Evolutionary conservation across 2,888 invertebrate species (phyloP).

Genomic region (Drosophila multiciliata): DNA sequence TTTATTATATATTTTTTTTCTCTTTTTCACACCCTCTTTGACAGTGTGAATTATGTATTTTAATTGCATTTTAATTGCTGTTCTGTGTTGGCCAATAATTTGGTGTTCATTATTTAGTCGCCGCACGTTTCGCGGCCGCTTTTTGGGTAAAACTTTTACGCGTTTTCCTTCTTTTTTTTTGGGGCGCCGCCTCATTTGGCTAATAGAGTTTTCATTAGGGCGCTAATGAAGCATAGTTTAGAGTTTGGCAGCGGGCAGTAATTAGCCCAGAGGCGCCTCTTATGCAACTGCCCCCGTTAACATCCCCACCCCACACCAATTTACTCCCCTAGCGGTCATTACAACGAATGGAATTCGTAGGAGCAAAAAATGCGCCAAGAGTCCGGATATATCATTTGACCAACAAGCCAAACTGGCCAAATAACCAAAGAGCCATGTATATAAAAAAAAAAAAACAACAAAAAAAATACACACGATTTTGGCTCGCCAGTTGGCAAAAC

Average conservation of each 20-base stretch:
- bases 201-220: constrained; percentile 64
- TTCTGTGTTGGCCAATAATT: constrained; percentile 49
- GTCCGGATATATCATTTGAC: constrained; percentile 64
- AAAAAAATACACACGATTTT: constrained; percentile 42
- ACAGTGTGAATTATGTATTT: constrained; percentile 40
- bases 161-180: background rate
- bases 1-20: background rate
- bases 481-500: constrained; percentile 63
- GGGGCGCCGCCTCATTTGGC: constrained; percentile 53
- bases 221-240: constrained; percentile 73
- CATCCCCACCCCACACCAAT: background rate
- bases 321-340: constrained; percentile 48
- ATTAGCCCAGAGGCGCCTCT: constrained; percentile 55
- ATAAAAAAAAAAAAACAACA: constrained; percentile 18
- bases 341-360: constrained; percentile 61
- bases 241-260: constrained; percentile 57
- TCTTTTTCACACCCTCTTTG: background rate
- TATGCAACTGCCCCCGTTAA: constrained; percentile 5
- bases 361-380: constrained; percentile 1
- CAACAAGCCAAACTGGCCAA: constrained; percentile 60
- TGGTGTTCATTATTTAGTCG: constrained; percentile 56
- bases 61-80: constrained; percentile 73
- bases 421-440: constrained; percentile 25
- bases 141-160: constrained; percentile 36
- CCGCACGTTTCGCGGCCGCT: constrained; percentile 60